phyloP scores from a whole-genome alignment of 2,888 invertebrate species.

The Morinoia aosen region DNA sequence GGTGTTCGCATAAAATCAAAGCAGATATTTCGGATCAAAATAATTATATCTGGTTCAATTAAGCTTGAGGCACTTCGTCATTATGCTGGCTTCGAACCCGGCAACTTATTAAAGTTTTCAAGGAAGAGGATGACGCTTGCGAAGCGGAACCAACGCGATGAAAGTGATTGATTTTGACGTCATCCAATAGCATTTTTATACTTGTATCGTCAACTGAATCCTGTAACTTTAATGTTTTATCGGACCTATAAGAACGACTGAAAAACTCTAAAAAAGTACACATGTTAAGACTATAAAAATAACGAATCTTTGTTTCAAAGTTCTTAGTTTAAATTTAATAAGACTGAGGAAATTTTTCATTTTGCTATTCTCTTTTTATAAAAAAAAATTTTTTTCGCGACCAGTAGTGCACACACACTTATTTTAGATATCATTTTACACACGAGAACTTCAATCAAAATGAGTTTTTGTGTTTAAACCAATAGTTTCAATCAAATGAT shows the following conservation, averaged over 20 bases:
- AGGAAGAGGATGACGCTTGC: slow-evolving; percentile 28
- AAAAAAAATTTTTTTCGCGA: background rate
- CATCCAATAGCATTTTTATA: background rate
- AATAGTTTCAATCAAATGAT: background rate
- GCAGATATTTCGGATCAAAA: slow-evolving; percentile 46
- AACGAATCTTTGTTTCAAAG: background rate
- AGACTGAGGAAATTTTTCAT: background rate
- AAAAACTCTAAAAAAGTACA: background rate
- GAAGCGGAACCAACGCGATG: background rate
- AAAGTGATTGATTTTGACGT: background rate
- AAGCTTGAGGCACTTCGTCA: background rate
- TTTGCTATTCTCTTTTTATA: background rate
- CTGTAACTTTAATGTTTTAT: background rate
- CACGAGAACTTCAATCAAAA: background rate
- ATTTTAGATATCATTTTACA: background rate
- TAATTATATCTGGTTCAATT: slow-evolving; percentile 50
- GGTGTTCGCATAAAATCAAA: slow-evolving; percentile 51
- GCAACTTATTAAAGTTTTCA: slow-evolving; percentile 39
- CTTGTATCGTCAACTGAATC: background rate
- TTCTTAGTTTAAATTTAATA: background rate
- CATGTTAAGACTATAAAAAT: background rate
- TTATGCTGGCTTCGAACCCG: background rate
- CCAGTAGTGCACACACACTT: background rate
- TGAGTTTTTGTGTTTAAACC: background rate
- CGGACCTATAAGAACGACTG: background rate